Percentiles rank a stretch among this genome's conserved stretches.
These are phyloP conservation scores for Lysandra bellargus DNA, from an alignment of 2,888 invertebrate genomes.

Conservation along the genomic window DNA sequence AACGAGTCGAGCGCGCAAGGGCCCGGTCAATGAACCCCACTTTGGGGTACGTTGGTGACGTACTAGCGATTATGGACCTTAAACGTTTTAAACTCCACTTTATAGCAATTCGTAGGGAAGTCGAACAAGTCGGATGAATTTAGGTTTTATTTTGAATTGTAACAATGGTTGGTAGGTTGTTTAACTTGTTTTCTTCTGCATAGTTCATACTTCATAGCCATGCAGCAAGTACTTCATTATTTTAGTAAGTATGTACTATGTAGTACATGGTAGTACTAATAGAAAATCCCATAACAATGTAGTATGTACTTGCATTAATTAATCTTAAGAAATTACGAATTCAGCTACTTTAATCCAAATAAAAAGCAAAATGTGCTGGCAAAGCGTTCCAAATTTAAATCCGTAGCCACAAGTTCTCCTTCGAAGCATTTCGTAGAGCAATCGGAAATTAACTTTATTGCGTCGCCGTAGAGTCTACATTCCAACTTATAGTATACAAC, in stretches of 20 bases:
- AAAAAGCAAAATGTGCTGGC: conserved; percentile 22
- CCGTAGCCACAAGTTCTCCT: conserved; percentile 16
- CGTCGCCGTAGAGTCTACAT: neutral
- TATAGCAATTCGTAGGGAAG: neutral
- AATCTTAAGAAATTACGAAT: neutral
- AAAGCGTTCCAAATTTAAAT: conserved; percentile 29
- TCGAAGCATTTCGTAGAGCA: neutral
- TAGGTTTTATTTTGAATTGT: neutral
- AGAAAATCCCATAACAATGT: neutral
- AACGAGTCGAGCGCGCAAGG: conserved; percentile 32
- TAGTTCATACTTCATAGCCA: neutral
- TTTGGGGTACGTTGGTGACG: conserved; percentile 38
- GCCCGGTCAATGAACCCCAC: conserved; percentile 37
- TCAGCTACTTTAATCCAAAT: conserved; percentile 6
- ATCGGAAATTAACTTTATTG: conserved; percentile 15
- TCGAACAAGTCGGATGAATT: neutral
- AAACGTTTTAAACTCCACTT: neutral
- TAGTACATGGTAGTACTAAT: too few relatives aligned
- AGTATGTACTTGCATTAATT: neutral
- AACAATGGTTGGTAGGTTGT: neutral
- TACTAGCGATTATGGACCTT: neutral
- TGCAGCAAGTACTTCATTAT: neutral
- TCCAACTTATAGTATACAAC: neutral
- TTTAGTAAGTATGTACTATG: too few relatives aligned
- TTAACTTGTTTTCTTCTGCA: neutral